Evolutionary conservation across 2,888 invertebrate species (phyloP), one percentile per base, ranked within the genome.

Genomic region (Melanostoma scalare): DNA sequence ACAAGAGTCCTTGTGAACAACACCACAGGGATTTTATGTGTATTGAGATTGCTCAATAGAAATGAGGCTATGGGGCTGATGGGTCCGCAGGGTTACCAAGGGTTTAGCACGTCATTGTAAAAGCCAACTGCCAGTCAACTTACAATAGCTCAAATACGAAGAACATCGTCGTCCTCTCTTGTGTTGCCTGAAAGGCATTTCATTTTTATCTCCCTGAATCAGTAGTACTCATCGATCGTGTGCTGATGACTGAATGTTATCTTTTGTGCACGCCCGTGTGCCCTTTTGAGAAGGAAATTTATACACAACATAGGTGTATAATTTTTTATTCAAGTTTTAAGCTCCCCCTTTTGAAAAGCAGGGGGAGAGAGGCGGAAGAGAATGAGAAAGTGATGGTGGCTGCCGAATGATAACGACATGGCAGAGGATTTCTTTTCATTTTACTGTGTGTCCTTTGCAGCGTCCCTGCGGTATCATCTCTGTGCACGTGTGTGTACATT

Each of bases 191-290:
- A 40, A 61, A 76, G 69, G 61, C 53, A 46, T 77, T 76, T 82
- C 65, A 69, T 82, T 78, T 78, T 77, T 78, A 73, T 78, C 73
- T 68, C 42, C 48, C 20, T 20, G 44, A 78, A 73, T 78, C 73
- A 73, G 68, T 48, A 35, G 72, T 44, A 50, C 68, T 73, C 56
- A 73, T 82, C 72, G 77, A 77, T 77, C 72, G 72, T 68, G 38
- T 20, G 20, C 48, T 63, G 77, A 65, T 65, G 77, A 56, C n/a
- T 52, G 36, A 48, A 58, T 67, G 42, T 46, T 58, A 67, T 63
- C 52, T 53, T 9, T 8, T 40, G 30, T 36, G 30, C 10, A 31
- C 20, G n/a, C 4, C 35, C 4, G 46, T 40, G 38, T 58, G 63
- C 44, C 55, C 52, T 75, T 67, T 67, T 35, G 35, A 30, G 20